Percentiles rank a stretch among this genome's conserved stretches.
These are phyloP conservation scores for Pavo muticus DNA, from an alignment of 2,113 vertebrate genomes.

Conservation along the genomic window DNA sequence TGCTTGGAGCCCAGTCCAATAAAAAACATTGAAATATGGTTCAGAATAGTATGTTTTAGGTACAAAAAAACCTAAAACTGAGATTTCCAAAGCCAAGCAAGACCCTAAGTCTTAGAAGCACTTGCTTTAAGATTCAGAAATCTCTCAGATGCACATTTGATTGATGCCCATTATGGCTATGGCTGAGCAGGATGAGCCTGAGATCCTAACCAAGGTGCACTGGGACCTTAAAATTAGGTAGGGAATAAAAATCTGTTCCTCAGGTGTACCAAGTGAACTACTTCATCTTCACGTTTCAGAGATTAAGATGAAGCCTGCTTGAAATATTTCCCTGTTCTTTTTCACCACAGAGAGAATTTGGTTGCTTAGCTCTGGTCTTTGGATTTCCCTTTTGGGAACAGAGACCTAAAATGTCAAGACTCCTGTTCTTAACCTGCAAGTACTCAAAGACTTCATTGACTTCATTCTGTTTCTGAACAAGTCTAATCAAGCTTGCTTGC, in stretches of 20 bases:
- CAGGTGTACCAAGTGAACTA: neutral
- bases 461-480: neutral
- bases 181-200: neutral
- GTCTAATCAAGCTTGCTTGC: neutral
- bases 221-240: neutral
- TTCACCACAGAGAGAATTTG: neutral
- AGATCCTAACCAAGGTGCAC: neutral
- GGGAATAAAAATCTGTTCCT: neutral
- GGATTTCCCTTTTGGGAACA: neutral
- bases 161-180: neutral
- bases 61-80: neutral
- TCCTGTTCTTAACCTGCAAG: neutral
- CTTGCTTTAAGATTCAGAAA: neutral
- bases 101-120: neutral
- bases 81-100: neutral
- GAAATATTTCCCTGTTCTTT: neutral
- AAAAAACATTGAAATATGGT: neutral
- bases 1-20: neutral
- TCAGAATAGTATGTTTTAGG: neutral
- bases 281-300: neutral
- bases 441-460: neutral
- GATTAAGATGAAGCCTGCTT: neutral
- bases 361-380: neutral
- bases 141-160: neutral
- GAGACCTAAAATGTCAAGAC: neutral